phyloP scores from a whole-genome alignment of 2,888 invertebrate species.

The Habrosyne pyritoides region DNA sequence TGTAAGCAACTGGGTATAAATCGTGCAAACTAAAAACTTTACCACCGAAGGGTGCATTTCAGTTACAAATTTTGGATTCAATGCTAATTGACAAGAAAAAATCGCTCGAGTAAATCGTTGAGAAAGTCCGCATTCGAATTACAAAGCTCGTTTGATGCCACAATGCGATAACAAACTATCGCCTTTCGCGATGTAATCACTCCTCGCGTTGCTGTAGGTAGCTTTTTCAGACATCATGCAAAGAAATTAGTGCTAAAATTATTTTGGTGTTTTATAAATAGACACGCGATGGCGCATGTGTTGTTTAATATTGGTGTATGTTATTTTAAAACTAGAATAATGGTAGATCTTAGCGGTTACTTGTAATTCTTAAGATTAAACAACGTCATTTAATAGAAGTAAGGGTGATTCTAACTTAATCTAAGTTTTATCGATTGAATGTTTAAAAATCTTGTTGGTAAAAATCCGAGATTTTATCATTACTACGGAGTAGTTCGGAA shows the following conservation, averaged over 20 bases:
- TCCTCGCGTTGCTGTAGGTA: slow-evolving; percentile 1
- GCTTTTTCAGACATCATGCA: neutral
- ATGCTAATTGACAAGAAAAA: slow-evolving; percentile 59
- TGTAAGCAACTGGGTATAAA: too few relatives aligned
- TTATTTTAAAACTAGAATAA: too few relatives aligned
- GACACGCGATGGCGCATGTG: neutral
- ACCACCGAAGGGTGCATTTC: slow-evolving; percentile 4
- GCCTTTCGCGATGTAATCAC: slow-evolving; percentile 24
- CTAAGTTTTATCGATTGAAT: too few relatives aligned
- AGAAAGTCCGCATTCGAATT: slow-evolving; percentile 48
- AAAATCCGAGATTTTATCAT: too few relatives aligned
- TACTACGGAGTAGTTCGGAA: too few relatives aligned
- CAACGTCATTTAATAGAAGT: too few relatives aligned
- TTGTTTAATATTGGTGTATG: too few relatives aligned
- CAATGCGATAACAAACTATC: slow-evolving; percentile 49
- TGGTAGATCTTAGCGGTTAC: too few relatives aligned
- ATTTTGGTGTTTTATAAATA: neutral
- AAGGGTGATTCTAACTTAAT: too few relatives aligned
- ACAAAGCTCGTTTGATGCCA: slow-evolving; percentile 49
- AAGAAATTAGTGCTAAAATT: neutral
- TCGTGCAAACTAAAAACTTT: neutral
- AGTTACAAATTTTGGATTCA: slow-evolving; percentile 41
- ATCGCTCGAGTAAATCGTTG: slow-evolving; percentile 56
- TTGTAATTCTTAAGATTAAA: too few relatives aligned
- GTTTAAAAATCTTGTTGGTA: too few relatives aligned